Evolutionary conservation across 2,113 vertebrate species (phyloP), one percentile per base, ranked within the genome.

Genomic region (Vicugna pacos): DNA sequence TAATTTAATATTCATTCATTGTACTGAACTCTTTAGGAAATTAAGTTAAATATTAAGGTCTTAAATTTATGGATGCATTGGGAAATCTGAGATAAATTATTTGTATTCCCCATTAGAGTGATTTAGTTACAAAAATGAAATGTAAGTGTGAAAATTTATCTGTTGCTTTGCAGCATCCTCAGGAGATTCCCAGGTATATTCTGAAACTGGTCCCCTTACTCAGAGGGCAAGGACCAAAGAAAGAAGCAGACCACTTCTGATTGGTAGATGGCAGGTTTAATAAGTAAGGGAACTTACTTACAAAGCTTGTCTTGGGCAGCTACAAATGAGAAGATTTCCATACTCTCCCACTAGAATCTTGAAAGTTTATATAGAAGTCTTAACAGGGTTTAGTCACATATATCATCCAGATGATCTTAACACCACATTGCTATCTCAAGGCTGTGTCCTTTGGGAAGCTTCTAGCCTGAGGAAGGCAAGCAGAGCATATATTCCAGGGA

Each of bases 71-170:
- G 24, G 13, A 8, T 75, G 5, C 24, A 91, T 82, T 94, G 28
- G 67, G 14, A 81, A 96, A 89, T 89, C 26, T 56, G 52, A 92
- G 60, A 28, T 89, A 77, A 85, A 60, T 62, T 46, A 72, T 52
- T 5, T 58, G 4, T 62, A 38, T 54, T 93, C 7, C 8, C 2
- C 46, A 30, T 86, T 28, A 94, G 65, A 67, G 17, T 69, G 16
- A 75, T 83, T 95, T 87, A 14, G 16, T 81, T 35, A 88, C 30
- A 69, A 87, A 95, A 58, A n/a, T 86, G 20, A 90, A 70, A 48
- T 0, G 20, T 35, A 13, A 67, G 4, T 70, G 14, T 92, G 30
- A 93, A 17, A 81, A 94, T 72, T 81, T 3, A 93, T 91, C 60
- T 80, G 52, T n/a, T 80, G 76, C n/a, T 80, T 56, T 80, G 76